Percentiles rank a stretch among this genome's conserved stretches.
Evolutionary conservation across 2,797 vertebrate species (phyloP).

Genomic region (Gastrophryne carolinensis): DNA sequence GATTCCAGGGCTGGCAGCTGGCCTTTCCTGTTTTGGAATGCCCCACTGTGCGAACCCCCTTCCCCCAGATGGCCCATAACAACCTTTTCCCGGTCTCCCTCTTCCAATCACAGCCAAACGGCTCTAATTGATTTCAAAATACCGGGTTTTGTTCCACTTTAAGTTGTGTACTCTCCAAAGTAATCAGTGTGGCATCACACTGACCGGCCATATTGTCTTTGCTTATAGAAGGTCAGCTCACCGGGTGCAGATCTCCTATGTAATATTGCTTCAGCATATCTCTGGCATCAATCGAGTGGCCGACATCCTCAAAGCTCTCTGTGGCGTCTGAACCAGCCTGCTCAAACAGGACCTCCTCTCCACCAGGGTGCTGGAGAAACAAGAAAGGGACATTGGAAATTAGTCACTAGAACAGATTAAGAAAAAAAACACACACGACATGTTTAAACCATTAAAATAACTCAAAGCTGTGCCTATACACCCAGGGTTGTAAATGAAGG

Average conservation of each 20-base stretch:
- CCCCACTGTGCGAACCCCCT: too few relatives aligned
- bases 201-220: not conserved
- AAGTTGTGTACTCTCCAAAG: too few relatives aligned
- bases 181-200: not conserved
- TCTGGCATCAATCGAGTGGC: constrained; percentile 89
- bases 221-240: constrained; percentile 59
- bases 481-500: too few relatives aligned
- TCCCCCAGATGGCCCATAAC: too few relatives aligned
- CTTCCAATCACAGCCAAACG: not conserved
- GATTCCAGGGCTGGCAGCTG: too few relatives aligned
- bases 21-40: too few relatives aligned
- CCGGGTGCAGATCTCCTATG: constrained; percentile 88
- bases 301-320: constrained; percentile 94
- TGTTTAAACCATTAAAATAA: too few relatives aligned
- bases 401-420: too few relatives aligned
- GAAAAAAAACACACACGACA: too few relatives aligned
- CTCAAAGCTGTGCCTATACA: too few relatives aligned
- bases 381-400: too few relatives aligned
- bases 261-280: constrained; percentile 91
- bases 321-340: constrained; percentile 88
- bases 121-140: not conserved
- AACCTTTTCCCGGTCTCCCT: too few relatives aligned
- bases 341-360: constrained; percentile 91
- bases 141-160: not conserved
- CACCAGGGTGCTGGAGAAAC: constrained; percentile 86